Evolutionary conservation across 2,113 vertebrate genomes (phyloP).

Genomic region (Bothrops jararaca): DNA sequence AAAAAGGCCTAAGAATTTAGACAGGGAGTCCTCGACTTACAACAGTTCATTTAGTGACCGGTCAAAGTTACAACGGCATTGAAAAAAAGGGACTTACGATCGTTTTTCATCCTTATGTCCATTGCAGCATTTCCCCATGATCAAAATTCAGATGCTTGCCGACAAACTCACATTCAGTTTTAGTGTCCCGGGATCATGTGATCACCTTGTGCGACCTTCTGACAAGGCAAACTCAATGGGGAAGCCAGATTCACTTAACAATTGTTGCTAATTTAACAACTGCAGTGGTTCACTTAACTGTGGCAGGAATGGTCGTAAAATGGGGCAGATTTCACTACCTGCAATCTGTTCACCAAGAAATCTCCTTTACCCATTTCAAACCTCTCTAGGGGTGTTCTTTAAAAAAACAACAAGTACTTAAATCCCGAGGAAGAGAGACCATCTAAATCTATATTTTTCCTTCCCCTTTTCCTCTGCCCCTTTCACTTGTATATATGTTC

Average conservation of each 20-base stretch:
- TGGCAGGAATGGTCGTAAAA: not conserved
- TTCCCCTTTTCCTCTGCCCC: not conserved
- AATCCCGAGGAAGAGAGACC: not conserved
- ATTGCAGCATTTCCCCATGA: not conserved
- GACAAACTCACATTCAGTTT: not conserved
- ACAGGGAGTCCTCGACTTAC: too few species aligned
- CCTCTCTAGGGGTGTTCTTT: not conserved
- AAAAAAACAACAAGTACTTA: not conserved
- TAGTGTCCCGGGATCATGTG: not conserved
- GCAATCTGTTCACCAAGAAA: not conserved
- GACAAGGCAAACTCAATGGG: not conserved
- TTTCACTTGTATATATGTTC: constrained; percentile 31
- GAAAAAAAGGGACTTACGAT: not conserved
- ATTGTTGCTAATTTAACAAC: too few species aligned
- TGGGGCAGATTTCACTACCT: not conserved
- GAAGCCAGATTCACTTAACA: not conserved
- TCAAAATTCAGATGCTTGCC: not conserved
- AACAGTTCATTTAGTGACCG: not conserved
- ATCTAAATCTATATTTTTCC: not conserved
- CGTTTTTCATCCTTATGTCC: not conserved
- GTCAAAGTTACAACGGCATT: not conserved
- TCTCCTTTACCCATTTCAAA: too few species aligned
- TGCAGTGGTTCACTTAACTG: not conserved
- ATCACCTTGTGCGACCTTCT: not conserved
- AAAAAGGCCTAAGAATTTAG: not conserved